phyloP scores from a whole-genome alignment of 1,140 invertebrate genomes.

The Yoshiicerus persimilis region DNA sequence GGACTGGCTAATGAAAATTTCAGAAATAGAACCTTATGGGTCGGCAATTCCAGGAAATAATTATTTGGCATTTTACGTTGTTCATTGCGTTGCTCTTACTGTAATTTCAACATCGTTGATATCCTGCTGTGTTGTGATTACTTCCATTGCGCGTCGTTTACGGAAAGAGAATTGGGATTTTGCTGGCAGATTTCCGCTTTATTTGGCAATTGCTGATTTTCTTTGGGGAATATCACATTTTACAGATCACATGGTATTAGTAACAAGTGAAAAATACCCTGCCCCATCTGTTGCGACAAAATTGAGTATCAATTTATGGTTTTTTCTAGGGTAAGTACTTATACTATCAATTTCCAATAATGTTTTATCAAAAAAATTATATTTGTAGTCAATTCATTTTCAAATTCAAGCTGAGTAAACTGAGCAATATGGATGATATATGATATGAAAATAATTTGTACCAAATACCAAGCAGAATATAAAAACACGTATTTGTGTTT shows the following conservation, averaged over 20 bases:
- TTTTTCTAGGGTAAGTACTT: not conserved
- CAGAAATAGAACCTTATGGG: not conserved
- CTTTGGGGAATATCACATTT: conserved; percentile 19
- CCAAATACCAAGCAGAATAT: no score
- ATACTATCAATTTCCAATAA: no score
- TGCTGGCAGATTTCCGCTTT: conserved; percentile 2
- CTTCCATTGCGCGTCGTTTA: not conserved
- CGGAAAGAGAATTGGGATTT: not conserved
- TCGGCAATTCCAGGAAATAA: not conserved
- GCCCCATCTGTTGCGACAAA: not conserved
- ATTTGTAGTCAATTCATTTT: no score
- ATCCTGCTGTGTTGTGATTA: not conserved
- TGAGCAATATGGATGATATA: no score
- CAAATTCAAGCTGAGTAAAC: no score
- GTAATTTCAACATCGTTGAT: not conserved
- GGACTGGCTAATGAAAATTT: not conserved
- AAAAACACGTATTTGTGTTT: no score
- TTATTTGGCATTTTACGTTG: not conserved
- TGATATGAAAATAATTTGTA: no score
- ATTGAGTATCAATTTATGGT: not conserved
- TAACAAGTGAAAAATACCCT: not conserved
- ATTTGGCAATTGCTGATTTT: not conserved
- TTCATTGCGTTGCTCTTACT: not conserved
- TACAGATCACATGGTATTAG: not conserved
- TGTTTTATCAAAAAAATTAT: no score